Evolutionary conservation across 1,140 invertebrate genomes (phyloP).

Genomic region (Holotrichia oblita): DNA sequence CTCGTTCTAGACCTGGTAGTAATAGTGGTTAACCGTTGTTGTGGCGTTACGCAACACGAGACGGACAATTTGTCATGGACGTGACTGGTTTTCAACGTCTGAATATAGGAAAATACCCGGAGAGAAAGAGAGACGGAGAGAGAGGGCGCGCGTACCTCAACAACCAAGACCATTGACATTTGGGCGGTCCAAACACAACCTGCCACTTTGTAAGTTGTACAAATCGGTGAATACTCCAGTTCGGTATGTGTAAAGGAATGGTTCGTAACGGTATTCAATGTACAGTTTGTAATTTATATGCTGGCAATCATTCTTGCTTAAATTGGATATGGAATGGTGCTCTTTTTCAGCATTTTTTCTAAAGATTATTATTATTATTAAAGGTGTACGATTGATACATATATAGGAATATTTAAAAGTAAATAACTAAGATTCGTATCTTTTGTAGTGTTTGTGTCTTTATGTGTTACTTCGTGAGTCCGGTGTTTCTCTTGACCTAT

Average conservation of each 20-base stretch:
- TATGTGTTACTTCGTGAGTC: too few relatives aligned
- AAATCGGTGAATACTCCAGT: background rate
- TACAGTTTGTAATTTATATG: slow-evolving; percentile 4
- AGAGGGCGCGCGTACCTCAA: background rate
- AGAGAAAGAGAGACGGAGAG: too few relatives aligned
- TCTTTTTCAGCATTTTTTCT: background rate
- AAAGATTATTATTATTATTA: too few relatives aligned
- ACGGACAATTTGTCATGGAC: slow-evolving; percentile 4
- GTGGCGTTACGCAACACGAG: slow-evolving; percentile 9
- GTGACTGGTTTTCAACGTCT: background rate
- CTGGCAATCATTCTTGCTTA: background rate
- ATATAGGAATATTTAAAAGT: too few relatives aligned
- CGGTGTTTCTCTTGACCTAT: too few relatives aligned
- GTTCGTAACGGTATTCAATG: background rate
- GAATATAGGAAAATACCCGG: background rate
- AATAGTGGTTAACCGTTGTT: slow-evolving; percentile 24
- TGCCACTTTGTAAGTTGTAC: background rate
- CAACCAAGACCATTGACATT: background rate
- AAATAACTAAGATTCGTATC: too few relatives aligned
- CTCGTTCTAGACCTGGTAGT: background rate
- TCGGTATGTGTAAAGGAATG: background rate
- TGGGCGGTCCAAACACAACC: background rate
- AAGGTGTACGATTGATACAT: too few relatives aligned
- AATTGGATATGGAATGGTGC: background rate
- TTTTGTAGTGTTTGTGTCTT: too few relatives aligned